Percentiles rank a stretch among this genome's conserved stretches.
phyloP scores from a whole-genome alignment of 2,113 vertebrate species.

The Garra rufa region DNA sequence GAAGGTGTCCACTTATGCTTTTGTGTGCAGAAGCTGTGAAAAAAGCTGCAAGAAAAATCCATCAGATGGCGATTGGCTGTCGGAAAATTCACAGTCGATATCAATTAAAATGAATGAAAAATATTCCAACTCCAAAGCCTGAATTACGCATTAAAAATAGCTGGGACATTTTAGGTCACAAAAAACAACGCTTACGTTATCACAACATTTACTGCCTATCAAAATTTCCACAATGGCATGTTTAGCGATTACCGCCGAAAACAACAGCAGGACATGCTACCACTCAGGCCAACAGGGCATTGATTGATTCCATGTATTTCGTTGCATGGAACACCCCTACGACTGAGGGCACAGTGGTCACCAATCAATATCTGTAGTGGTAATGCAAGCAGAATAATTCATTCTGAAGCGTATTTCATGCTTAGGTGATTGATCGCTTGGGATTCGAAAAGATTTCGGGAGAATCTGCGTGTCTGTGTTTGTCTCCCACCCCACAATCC shows the following conservation, averaged over 20 bases:
- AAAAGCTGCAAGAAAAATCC: slow-evolving; percentile 11
- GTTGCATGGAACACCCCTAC: slow-evolving; percentile 54
- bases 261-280: slow-evolving; percentile 48
- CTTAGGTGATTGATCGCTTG: slow-evolving; percentile 75
- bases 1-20: slow-evolving; percentile 68
- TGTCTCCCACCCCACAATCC: slow-evolving; percentile 45
- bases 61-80: background rate
- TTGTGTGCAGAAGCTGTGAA: slow-evolving; percentile 17
- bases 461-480: slow-evolving; percentile 45
- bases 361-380: slow-evolving; percentile 81
- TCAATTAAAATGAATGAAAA: background rate
- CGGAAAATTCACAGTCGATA: background rate
- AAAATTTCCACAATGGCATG: slow-evolving; percentile 28
- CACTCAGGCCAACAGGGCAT: slow-evolving; percentile 50
- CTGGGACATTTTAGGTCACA: background rate
- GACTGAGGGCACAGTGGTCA: slow-evolving; percentile 74
- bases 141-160: slow-evolving; percentile 4
- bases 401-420: slow-evolving; percentile 78
- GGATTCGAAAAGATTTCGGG: slow-evolving; percentile 73
- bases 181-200: background rate
- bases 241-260: slow-evolving; percentile 33
- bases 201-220: slow-evolving; percentile 4
- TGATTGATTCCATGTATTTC: slow-evolving; percentile 61
- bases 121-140: background rate
- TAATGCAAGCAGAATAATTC: slow-evolving; percentile 82